phyloP scores from a whole-genome alignment of 1,140 invertebrate species.

The Bilobella aurantiaca region DNA sequence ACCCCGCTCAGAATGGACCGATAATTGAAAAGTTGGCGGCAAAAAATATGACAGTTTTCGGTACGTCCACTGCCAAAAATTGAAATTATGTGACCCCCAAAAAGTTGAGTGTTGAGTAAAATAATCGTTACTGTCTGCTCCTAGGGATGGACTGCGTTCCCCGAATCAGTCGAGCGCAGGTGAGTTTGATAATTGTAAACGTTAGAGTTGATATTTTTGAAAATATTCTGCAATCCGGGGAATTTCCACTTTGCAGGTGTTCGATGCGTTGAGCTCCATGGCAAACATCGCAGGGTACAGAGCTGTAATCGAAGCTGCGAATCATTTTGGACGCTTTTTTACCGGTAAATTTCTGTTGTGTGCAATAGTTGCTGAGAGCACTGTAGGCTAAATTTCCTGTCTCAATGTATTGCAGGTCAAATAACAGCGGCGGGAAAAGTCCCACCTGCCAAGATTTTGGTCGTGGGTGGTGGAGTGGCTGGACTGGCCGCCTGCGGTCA shows the following conservation, averaged over 20 bases:
- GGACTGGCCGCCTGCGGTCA: conserved; percentile 70
- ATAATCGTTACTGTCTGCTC: too few relatives aligned
- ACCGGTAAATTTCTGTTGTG: conserved; percentile 49
- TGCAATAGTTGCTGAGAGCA: not conserved
- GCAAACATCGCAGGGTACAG: conserved; percentile 84
- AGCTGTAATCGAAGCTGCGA: conserved; percentile 78
- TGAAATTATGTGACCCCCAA: too few relatives aligned
- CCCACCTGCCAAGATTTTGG: conserved; percentile 71
- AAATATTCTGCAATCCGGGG: too few relatives aligned
- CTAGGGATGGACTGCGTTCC: conserved; percentile 73
- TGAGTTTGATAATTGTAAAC: too few relatives aligned
- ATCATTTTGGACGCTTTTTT: conserved; percentile 80
- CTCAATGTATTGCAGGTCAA: conserved; percentile 61
- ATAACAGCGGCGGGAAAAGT: conserved; percentile 65
- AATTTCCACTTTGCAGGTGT: too few relatives aligned
- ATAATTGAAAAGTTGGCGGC: too few relatives aligned
- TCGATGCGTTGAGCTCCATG: conserved; percentile 85
- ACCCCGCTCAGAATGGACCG: conserved; percentile 7
- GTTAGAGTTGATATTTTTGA: too few relatives aligned
- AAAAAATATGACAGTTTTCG: conserved; percentile 8
- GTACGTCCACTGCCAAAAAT: too few relatives aligned
- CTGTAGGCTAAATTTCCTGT: not conserved
- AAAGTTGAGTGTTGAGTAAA: too few relatives aligned
- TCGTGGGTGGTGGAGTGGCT: conserved; percentile 80
- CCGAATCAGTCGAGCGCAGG: conserved; percentile 68